Evolutionary conservation across 2,888 invertebrate genomes (phyloP), one percentile per base, ranked within the genome.

Genomic region (Byasa hedistus): DNA sequence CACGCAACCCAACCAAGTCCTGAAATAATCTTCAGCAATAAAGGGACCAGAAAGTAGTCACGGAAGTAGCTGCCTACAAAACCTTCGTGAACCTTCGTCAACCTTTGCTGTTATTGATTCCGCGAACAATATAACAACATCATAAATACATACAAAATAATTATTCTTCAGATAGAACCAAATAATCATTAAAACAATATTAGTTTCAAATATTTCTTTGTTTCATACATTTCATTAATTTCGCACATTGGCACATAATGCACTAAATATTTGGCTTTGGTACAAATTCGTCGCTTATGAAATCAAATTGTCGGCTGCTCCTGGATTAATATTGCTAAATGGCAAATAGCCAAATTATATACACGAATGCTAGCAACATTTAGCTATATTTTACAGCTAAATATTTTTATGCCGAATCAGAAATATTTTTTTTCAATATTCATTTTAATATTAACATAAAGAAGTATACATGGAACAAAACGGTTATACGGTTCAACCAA

Each of bases 251-350:
- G 48, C 4, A 63, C 32, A 62, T 62, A 56, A 21, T 12, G 48
- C 48, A 56, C 8, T 63, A 44, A 57, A 63, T 63, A 65, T 65
- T 59, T 55, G 59, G 59, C 54, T 24, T 56, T 65, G 56, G 60
- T 55, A 61, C 65, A 60, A 65, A 56, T 56, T 65, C 24, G 65
- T 65, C 55, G 56, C 56, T 65, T 65, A 60, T 65, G 55, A 23
- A 65, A 65, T 65, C 48, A 65, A 65, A 61, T 65, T 57, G 61
- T 65, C 57, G 51, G 51, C 56, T 57, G 65, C 56, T 65, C 56
- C 61, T 51, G 61, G 61, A 56, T 65, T 65, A 65, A 65, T 65
- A 57, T 57, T 22, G 51, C 32, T 57, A 57, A 61, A 65, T 65
- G 61, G 65, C 65, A 57, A 36, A 52, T 56, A 32, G 61, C 61